Conservation (phyloP, 2,113 vertebrate species). For the Tenebrosternarchus preto region DNA sequence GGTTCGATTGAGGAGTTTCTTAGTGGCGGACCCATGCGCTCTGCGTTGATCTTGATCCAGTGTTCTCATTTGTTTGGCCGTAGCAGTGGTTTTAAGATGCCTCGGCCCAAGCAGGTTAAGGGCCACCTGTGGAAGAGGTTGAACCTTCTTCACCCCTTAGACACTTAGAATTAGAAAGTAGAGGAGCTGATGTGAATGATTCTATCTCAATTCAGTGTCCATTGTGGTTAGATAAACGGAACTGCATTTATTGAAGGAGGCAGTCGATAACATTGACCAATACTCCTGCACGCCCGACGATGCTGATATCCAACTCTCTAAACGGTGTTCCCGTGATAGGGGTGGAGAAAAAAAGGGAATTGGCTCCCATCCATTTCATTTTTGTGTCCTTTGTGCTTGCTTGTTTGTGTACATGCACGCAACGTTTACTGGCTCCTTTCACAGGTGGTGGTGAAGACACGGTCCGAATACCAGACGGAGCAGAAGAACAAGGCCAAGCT, state of each 20-base stretch:
- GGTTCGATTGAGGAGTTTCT: not conserved
- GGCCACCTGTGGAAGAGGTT: too few species aligned
- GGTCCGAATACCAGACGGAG: constrained; percentile 94
- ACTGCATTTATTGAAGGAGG: too few species aligned
- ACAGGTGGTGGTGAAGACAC: constrained; percentile 97
- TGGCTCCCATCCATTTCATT: not conserved
- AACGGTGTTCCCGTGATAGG: not conserved
- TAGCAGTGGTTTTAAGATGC: too few species aligned
- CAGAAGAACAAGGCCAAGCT: constrained; percentile 94
- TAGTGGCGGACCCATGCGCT: too few species aligned
- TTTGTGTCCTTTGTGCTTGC: not conserved
- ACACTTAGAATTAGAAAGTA: not conserved
- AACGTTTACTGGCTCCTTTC: constrained; percentile 38
- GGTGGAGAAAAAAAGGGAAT: too few species aligned
- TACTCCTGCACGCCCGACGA: too few species aligned
- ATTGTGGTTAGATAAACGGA: too few species aligned
- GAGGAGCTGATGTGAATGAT: not conserved
- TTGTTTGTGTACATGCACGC: not conserved
- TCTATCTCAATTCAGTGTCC: not conserved
- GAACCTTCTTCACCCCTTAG: too few species aligned
- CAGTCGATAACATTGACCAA: too few species aligned
- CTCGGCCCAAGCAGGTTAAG: too few species aligned
- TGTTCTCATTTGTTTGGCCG: too few species aligned
- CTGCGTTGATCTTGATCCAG: too few species aligned
- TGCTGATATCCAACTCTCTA: not conserved